phyloP scores from a whole-genome alignment of 2,888 invertebrate genomes.

The Caenorhabditis sulstoni region DNA sequence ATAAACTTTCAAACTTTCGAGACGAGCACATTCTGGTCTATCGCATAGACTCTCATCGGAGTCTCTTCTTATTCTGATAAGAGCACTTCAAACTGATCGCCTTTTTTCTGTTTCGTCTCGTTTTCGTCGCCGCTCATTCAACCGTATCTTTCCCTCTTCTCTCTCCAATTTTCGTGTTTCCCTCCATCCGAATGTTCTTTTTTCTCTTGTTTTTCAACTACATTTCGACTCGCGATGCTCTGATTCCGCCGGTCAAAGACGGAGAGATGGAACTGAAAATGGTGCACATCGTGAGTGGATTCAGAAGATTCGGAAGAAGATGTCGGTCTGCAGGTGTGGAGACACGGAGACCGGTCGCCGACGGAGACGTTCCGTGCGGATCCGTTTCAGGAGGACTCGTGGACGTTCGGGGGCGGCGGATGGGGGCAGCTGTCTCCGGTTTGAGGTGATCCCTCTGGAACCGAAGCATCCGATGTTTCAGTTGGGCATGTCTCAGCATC shows the following conservation, averaged over 20 bases:
- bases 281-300: conserved; percentile 46
- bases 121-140: not conserved
- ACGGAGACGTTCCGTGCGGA: conserved; percentile 60
- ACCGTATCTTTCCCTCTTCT: not conserved
- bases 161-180: not conserved
- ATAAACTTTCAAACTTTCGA: too few species aligned
- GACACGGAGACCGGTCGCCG: conserved; percentile 76
- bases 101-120: too few species aligned
- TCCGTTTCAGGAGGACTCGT: conserved; percentile 59
- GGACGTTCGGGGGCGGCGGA: conserved; percentile 71
- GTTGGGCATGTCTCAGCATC: conserved; percentile 84
- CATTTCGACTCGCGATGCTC: conserved; percentile 1
- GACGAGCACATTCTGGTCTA: too few species aligned
- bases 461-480: not conserved
- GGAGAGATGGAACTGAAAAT: conserved; percentile 56
- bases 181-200: not conserved
- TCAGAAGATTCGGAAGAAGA: not conserved
- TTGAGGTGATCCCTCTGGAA: not conserved
- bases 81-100: too few species aligned
- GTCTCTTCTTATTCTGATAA: too few species aligned
- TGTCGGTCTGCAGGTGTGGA: conserved; percentile 62
- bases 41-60: too few species aligned
- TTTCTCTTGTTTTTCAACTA: not conserved
- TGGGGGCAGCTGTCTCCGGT: conserved; percentile 69
- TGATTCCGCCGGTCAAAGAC: conserved; percentile 39